phyloP scores from a whole-genome alignment of 2,113 vertebrate genomes.

The Mastomys natalensis region DNA sequence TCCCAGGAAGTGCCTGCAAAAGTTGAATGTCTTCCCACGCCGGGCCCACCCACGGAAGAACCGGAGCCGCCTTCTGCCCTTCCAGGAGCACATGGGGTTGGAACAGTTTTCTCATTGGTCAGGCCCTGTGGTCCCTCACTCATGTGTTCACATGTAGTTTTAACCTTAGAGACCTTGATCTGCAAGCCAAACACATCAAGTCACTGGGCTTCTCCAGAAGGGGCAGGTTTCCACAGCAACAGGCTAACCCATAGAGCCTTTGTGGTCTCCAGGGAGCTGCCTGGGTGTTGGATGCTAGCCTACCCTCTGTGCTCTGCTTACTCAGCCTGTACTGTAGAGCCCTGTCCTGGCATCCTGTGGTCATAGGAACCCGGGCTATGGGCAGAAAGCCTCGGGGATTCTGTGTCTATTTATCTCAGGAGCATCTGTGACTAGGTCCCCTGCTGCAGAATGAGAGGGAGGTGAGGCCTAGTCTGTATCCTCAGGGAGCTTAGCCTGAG shows the following conservation, averaged over 20 bases:
- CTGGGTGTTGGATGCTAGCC: background rate
- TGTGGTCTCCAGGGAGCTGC: background rate
- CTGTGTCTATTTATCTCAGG: no score
- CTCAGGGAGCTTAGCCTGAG: background rate
- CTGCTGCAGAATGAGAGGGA: background rate
- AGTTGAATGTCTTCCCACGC: background rate
- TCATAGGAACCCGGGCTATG: background rate
- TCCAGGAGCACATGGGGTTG: background rate
- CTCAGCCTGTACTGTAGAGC: background rate
- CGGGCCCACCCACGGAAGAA: background rate
- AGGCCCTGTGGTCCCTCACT: background rate
- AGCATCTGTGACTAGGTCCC: background rate
- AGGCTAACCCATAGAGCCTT: background rate
- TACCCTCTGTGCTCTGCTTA: background rate
- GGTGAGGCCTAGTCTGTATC: background rate
- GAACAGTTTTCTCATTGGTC: fast-evolving
- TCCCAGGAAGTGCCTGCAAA: background rate
- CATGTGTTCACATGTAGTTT: background rate
- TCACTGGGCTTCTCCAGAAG: background rate
- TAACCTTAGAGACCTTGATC: conserved; percentile 26
- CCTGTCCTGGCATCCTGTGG: background rate
- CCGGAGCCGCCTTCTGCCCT: background rate
- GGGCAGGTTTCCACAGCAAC: background rate
- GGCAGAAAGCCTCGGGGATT: background rate
- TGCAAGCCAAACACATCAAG: background rate